Conservation (phyloP, 2,888 invertebrate genomes). For the Oscheius sp. region DNA sequence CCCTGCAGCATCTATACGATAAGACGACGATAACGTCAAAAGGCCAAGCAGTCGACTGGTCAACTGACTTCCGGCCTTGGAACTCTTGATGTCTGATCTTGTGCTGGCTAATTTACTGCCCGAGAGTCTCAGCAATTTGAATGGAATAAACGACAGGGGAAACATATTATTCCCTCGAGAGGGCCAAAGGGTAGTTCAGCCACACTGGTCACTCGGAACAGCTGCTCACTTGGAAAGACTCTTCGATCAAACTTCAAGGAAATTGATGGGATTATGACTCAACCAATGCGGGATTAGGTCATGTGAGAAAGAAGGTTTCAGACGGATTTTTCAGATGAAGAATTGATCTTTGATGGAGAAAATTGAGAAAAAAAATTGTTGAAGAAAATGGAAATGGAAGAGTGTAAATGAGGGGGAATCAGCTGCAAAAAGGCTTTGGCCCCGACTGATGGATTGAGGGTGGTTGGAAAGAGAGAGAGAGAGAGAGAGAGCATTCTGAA, state of each 20-base stretch:
- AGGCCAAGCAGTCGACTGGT: too few relatives aligned
- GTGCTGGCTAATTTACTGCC: too few relatives aligned
- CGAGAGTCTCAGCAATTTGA: too few relatives aligned
- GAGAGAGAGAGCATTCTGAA: background rate
- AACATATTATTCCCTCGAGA: too few relatives aligned
- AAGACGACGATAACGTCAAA: too few relatives aligned
- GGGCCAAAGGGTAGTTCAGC: too few relatives aligned
- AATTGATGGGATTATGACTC: background rate
- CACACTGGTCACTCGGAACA: too few relatives aligned
- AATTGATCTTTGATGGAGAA: background rate
- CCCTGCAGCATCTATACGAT: too few relatives aligned
- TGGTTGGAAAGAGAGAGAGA: background rate
- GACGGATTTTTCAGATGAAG: background rate
- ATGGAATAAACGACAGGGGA: too few relatives aligned
- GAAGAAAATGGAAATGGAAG: background rate
- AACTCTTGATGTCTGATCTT: too few relatives aligned
- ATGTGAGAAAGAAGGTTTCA: background rate
- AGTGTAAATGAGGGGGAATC: conserved; percentile 10
- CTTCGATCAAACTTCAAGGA: background rate
- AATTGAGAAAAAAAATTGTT: background rate
- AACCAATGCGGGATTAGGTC: background rate
- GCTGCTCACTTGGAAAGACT: too few relatives aligned
- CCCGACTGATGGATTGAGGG: conserved; percentile 18
- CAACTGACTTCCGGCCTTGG: too few relatives aligned
- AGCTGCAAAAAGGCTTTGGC: conserved; percentile 10